A percentile compares a stretch with the other conserved stretches of the same genome.
Evolutionary conservation across 2,888 invertebrate genomes (phyloP).

Genomic region (Leucozona laternaria): DNA sequence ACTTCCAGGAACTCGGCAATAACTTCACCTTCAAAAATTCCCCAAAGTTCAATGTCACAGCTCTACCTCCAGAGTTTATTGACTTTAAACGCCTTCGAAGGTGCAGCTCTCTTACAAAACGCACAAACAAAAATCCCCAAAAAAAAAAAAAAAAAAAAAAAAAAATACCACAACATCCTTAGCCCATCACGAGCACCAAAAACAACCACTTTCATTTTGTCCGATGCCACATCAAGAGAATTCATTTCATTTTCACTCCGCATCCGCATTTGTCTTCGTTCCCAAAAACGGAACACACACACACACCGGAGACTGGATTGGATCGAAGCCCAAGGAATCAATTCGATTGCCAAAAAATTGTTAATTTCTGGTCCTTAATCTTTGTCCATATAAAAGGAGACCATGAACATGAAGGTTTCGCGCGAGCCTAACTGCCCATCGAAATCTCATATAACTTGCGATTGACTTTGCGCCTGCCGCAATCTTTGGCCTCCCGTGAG

Average conservation of each 20-base stretch:
- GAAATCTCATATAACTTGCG: slow-evolving; percentile 36
- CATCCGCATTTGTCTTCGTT: slow-evolving; percentile 16
- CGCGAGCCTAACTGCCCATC: slow-evolving; percentile 33
- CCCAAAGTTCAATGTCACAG: slow-evolving; percentile 68
- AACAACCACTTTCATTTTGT: slow-evolving; percentile 60
- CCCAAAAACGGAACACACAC: slow-evolving; percentile 9
- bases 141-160: slow-evolving; percentile 1
- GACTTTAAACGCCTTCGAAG: slow-evolving; percentile 43
- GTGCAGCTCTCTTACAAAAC: slow-evolving; percentile 41
- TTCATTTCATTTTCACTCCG: slow-evolving; percentile 70
- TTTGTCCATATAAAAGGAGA: slow-evolving; percentile 48
- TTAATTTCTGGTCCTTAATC: slow-evolving; percentile 68
- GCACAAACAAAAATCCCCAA: not conserved
- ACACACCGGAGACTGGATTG: too few relatives aligned
- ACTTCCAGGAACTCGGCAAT: slow-evolving; percentile 26
- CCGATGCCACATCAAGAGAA: slow-evolving; percentile 24
- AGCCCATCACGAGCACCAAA: not conserved
- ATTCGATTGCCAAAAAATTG: slow-evolving; percentile 38
- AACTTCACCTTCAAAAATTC: slow-evolving; percentile 47
- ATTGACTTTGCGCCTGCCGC: slow-evolving; percentile 43
- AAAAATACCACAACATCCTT: slow-evolving; percentile 5
- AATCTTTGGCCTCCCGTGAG: slow-evolving; percentile 62
- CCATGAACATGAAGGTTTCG: slow-evolving; percentile 47
- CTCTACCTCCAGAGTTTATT: slow-evolving; percentile 45
- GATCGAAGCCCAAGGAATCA: slow-evolving; percentile 28